Percentiles rank a stretch among this genome's conserved stretches.
phyloP scores from a whole-genome alignment of 2,888 invertebrate species.

The Cancer borealis region DNA sequence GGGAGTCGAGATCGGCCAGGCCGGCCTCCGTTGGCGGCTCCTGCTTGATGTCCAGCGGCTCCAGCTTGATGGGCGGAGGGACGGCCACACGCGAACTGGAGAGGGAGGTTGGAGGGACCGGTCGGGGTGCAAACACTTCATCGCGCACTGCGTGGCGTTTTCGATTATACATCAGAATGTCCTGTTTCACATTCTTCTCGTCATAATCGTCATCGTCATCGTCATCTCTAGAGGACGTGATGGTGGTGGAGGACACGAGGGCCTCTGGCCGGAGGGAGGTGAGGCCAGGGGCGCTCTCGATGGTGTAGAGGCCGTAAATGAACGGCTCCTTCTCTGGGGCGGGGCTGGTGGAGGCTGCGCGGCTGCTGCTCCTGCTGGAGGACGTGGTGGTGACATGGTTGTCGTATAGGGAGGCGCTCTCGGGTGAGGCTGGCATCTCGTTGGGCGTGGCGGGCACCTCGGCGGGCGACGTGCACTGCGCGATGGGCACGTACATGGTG shows the following conservation, averaged over 20 bases:
- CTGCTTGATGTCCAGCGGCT: constrained; percentile 75
- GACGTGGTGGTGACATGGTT: constrained; percentile 71
- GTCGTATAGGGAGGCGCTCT: constrained; percentile 77
- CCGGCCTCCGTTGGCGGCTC: constrained; percentile 72
- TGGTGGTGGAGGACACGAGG: constrained; percentile 66
- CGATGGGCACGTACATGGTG: constrained; percentile 74
- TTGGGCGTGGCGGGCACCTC: constrained; percentile 76
- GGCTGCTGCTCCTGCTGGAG: constrained; percentile 65
- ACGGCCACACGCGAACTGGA: constrained; percentile 58
- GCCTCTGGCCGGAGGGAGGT: constrained; percentile 68
- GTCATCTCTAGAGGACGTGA: constrained; percentile 61
- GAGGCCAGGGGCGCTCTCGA: constrained; percentile 73
- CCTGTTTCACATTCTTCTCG: constrained; percentile 61
- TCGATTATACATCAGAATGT: constrained; percentile 70
- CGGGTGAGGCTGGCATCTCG: constrained; percentile 77
- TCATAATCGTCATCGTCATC: constrained; percentile 57
- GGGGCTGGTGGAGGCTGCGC: constrained; percentile 64
- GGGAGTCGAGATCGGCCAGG: constrained; percentile 70
- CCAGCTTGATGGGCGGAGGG: constrained; percentile 71
- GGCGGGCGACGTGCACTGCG: constrained; percentile 76
- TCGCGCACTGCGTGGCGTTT: constrained; percentile 68
- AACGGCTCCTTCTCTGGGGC: constrained; percentile 72
- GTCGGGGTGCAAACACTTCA: constrained; percentile 67
- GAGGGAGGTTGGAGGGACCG: constrained; percentile 66
- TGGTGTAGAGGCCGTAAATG: constrained; percentile 74